Base-by-base conservation (phyloP, 2,113 vertebrate species). In the Gila orcuttii region DNA sequence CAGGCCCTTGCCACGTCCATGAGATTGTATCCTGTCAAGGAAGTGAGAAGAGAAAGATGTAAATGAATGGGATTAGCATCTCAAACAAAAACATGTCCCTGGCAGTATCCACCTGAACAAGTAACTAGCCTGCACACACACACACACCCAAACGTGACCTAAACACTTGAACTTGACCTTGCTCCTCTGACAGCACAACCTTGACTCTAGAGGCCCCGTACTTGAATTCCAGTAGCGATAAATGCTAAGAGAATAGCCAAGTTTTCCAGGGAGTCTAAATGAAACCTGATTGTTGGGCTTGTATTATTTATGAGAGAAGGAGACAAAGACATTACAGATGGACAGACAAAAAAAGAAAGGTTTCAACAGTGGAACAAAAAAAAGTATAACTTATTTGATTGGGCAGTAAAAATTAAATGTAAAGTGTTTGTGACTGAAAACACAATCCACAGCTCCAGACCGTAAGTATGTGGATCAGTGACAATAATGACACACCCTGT, bases 1-100 rank as follows among this genome's bases (percentile, higher is more conserved):
- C 94, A 12, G 96, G 96, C 12, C 96, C 96, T 89, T 95, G 95
- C 96, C 96, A 97, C 0, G 96, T 97, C 96, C 96, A 97, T 0
- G 96, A 96, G 89, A 96, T 96, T 23, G 96, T 96, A 89, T 97
- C 96, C 96, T 97, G 47, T 57, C 60, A 13, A 13, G 11, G 17
- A 86, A 66, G 80, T 82, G 64, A 13, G 45, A 84, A 69, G 10
- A 45, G 4, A 71, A 47, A 55, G 25, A 47, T 25, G 39, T 8
- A 52, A 79, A 42, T 23, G 71, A 75, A 39, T 25, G 17, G 62
- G 73, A 11, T 75, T 64, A 33, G 39, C 23, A 64, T 39, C 47
- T n/a, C 68, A 75, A 82, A 88, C 62, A 82, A 31, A 36, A 25
- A 13, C 11, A 15, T 17, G 28, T n/a, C 2, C 13, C 42, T 15